Evolutionary conservation across 1,140 invertebrate genomes (phyloP), one percentile per base, ranked within the genome.

Genomic region (Drosophila grimshawi): DNA sequence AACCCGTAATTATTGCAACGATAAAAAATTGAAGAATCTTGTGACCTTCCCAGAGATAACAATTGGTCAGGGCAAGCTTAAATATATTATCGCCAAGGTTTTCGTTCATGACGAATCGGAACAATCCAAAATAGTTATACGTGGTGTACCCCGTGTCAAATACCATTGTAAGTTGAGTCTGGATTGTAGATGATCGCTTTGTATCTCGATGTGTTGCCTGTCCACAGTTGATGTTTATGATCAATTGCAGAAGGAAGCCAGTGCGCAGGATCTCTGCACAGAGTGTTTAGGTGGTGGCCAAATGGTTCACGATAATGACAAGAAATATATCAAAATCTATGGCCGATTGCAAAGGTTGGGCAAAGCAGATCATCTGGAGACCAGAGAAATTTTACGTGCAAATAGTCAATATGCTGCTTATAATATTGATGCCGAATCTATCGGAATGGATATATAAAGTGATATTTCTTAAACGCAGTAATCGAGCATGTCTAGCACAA

Each of bases 181-280:
- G 5, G 6, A 43, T 43, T 4, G 2, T 6, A 39, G 4, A 33
- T 35, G n/a, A 2, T 10, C 29, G 6, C 10, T 7, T 43, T 2
- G 2, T 4, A 7, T 35, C 2, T 56, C 8, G 10, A 53, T 33
- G 49, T 11, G 3, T 62, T 39, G 19, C 19, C 3, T 10, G 3
- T 11, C 32, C 19, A 39, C 29, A 83, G 82, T 81, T 27, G 76
- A 81, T n/a, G 45, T 86, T 3, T 86, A 85, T 35, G 81, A 85
- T 41, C 29, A 53, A 2, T 10, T 85, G 4, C 60, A 63, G 7
- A 55, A 57, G 39, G 81, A 86, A 29, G 78, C 75, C 5, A 43
- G 60, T 8, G 0, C 5, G 0, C 1, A 27, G 11, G 62, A 76
- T 35, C 46, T 86, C 19, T 86, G 81, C 60, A 78, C 74, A 5